Percentiles rank a stretch among this genome's conserved stretches.
phyloP scores from a whole-genome alignment of 2,113 vertebrate genomes.

The Epinephelus fuscoguttatus region DNA sequence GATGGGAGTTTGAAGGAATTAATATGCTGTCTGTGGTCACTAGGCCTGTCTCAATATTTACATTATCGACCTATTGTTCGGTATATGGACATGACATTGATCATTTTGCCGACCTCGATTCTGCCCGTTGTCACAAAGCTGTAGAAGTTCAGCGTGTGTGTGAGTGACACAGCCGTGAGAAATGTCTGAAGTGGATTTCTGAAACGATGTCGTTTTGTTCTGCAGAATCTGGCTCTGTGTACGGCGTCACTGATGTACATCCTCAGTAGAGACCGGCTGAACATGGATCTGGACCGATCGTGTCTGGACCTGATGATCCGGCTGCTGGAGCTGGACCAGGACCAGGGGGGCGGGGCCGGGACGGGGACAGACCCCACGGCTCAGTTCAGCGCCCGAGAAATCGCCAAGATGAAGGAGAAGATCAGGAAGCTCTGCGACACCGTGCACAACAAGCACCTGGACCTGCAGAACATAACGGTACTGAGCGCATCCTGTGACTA shows the following conservation, averaged over 20 bases:
- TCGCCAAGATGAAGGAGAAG: conserved; percentile 99
- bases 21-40: too few relatives aligned
- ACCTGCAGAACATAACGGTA: conserved; percentile 99
- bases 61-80: too few relatives aligned
- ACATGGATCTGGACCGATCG: conserved; percentile 95
- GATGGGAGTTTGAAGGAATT: too few relatives aligned
- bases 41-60: too few relatives aligned
- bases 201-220: too few relatives aligned
- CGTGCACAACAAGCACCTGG: conserved; percentile 98
- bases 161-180: too few relatives aligned
- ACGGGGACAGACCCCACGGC: conserved; percentile 80
- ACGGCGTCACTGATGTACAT: conserved; percentile 99
- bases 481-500: too few relatives aligned
- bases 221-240: conserved; percentile 96
- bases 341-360: conserved; percentile 76
- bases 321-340: conserved; percentile 95
- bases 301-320: conserved; percentile 98
- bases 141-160: too few relatives aligned
- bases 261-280: conserved; percentile 93
- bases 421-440: conserved; percentile 97
- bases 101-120: too few relatives aligned
- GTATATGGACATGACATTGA: too few relatives aligned
- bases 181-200: too few relatives aligned
- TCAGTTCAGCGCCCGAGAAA: conserved; percentile 94
- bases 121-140: too few relatives aligned